Evolutionary conservation across 2,888 invertebrate genomes (phyloP).

Genomic region (Nomada ruficornis): DNA sequence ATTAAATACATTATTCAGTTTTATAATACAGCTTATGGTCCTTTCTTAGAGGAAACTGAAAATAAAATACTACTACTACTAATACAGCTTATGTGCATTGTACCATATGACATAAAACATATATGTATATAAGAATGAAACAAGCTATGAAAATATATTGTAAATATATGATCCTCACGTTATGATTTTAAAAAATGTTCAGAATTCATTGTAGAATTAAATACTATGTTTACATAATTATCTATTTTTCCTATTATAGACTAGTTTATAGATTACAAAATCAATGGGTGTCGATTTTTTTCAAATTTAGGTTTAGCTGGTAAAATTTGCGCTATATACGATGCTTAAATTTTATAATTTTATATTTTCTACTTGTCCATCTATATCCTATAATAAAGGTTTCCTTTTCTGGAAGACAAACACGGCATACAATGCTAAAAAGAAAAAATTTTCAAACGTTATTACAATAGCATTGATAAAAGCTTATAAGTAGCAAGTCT

Average conservation of each 20-base stretch:
- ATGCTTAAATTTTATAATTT: constrained; percentile 35
- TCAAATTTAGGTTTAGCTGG: constrained; percentile 23
- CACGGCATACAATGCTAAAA: constrained; percentile 90
- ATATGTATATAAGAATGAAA: neutral
- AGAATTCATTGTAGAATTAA: constrained; percentile 15
- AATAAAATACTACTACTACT: too few relatives aligned
- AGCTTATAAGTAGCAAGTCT: constrained; percentile 16
- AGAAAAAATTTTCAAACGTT: constrained; percentile 43
- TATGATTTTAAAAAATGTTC: constrained; percentile 4
- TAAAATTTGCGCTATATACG: constrained; percentile 10
- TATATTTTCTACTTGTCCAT: constrained; percentile 86
- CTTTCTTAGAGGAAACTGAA: too few relatives aligned
- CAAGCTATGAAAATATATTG: constrained; percentile 17
- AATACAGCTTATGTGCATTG: too few relatives aligned
- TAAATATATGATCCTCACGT: neutral
- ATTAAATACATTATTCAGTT: too few relatives aligned
- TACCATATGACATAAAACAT: too few relatives aligned
- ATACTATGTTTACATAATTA: constrained; percentile 32
- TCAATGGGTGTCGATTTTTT: constrained; percentile 31
- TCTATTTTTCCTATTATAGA: constrained; percentile 38
- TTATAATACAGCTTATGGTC: too few relatives aligned
- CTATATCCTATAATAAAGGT: constrained; percentile 87
- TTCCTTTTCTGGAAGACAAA: constrained; percentile 94
- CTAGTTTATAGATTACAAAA: constrained; percentile 79
- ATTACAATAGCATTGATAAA: constrained; percentile 34